These are phyloP conservation scores for Gastrophysa polygoni DNA, from an alignment of 2,888 invertebrate species.

Conservation along the genomic window DNA sequence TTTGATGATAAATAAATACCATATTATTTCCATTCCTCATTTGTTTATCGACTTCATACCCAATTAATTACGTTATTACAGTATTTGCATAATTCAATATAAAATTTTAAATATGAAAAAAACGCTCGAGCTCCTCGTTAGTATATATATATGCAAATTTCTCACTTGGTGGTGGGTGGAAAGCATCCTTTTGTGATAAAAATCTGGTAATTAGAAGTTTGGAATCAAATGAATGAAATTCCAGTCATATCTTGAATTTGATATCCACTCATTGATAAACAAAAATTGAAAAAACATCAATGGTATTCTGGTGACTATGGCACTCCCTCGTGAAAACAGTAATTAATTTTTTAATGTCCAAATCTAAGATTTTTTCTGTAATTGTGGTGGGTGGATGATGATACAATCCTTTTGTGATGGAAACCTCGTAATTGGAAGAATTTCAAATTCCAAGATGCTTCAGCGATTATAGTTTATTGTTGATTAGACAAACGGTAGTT, in stretches of 20 bases:
- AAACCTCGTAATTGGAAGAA: neutral
- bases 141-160: neutral
- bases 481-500: no score
- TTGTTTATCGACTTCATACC: slow-evolving; percentile 15
- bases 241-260: neutral
- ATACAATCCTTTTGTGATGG: neutral
- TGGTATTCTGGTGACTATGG: neutral
- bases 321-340: neutral
- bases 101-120: slow-evolving; percentile 2
- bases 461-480: slow-evolving; percentile 25
- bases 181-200: slow-evolving; percentile 1
- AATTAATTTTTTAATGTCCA: neutral
- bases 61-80: slow-evolving; percentile 21
- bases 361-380: neutral
- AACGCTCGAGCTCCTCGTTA: neutral
- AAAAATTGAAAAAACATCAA: neutral
- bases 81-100: slow-evolving; percentile 22
- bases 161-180: neutral
- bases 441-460: neutral
- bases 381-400: neutral
- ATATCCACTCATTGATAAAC: slow-evolving; percentile 1
- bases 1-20: slow-evolving; percentile 13
- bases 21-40: slow-evolving; percentile 9
- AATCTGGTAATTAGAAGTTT: neutral
- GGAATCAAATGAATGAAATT: neutral